phyloP scores from a whole-genome alignment of 2,113 vertebrate species.

The Trachemys scripta region DNA sequence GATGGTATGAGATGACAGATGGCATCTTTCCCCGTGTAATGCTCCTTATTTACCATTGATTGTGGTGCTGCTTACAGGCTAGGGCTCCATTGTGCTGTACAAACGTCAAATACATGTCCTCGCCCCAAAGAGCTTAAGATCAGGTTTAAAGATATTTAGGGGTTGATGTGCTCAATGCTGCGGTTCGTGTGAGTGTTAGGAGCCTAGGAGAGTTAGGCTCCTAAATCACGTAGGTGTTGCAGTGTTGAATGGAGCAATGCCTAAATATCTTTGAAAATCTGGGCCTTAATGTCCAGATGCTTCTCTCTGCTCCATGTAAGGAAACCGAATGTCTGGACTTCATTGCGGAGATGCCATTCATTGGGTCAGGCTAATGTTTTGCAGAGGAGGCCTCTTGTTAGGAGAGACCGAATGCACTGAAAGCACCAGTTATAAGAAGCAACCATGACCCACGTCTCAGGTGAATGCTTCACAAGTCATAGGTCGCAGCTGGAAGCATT shows the following conservation, averaged over 20 bases:
- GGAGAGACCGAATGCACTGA: slow-evolving; percentile 19
- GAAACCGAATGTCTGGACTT: not conserved
- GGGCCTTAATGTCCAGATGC: not conserved
- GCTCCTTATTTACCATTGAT: not conserved
- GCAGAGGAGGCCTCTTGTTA: slow-evolving; percentile 5
- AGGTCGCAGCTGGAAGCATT: slow-evolving; percentile 79
- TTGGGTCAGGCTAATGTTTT: not conserved
- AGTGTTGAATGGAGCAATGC: not conserved
- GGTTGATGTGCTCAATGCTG: not conserved
- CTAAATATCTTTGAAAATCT: not conserved
- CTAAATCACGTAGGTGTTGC: not conserved
- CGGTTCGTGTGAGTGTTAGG: not conserved
- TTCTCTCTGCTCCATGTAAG: slow-evolving; percentile 14
- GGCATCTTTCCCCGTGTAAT: not conserved
- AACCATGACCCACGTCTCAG: slow-evolving; percentile 25
- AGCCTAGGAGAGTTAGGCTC: not conserved
- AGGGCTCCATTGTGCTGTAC: too few species aligned
- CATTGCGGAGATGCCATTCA: not conserved
- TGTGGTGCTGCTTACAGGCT: too few species aligned
- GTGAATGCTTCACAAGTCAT: not conserved
- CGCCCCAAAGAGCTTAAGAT: not conserved
- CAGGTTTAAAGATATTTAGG: not conserved
- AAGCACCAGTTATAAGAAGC: slow-evolving; percentile 56
- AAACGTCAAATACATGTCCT: not conserved
- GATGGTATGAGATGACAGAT: not conserved